Evolutionary conservation across 1,140 invertebrate species (phyloP).

Genomic region (Tyrophagus putrescentiae): DNA sequence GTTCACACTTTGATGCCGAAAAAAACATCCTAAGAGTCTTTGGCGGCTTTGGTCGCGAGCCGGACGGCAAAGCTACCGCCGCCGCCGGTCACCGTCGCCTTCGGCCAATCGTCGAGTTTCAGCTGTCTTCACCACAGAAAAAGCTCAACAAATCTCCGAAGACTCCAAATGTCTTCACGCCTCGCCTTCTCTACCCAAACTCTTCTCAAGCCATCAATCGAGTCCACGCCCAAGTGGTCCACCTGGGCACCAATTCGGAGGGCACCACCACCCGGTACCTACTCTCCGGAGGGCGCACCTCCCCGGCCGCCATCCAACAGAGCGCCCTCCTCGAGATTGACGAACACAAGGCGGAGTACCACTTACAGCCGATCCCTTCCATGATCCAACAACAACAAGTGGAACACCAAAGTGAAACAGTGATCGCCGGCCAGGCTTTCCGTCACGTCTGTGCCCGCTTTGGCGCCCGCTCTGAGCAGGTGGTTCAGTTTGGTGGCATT

Average conservation of each 20-base stretch:
- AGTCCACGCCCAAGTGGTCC: neutral
- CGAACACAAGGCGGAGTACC: neutral
- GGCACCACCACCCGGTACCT: no score
- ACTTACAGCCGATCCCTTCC: no score
- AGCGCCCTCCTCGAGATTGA: neutral
- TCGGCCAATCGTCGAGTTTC: neutral
- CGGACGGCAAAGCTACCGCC: neutral
- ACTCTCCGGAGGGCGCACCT: neutral
- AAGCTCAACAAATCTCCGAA: no score
- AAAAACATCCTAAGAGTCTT: neutral
- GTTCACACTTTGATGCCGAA: neutral
- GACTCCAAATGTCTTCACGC: no score
- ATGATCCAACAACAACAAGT: no score
- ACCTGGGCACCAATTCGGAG: neutral
- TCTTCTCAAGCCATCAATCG: no score
- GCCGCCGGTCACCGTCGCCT: neutral
- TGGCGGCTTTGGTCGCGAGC: slow-evolving; percentile 7
- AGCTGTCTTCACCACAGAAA: no score
- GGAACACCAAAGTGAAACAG: neutral
- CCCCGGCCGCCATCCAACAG: neutral
- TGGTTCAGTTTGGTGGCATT: neutral
- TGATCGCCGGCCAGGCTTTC: neutral
- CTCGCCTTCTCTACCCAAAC: no score
- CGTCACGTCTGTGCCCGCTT: neutral
- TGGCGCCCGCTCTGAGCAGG: neutral